These are phyloP conservation scores for Lacerta viridis DNA, from an alignment of 2,797 vertebrate genomes.

Conservation along the genomic window DNA sequence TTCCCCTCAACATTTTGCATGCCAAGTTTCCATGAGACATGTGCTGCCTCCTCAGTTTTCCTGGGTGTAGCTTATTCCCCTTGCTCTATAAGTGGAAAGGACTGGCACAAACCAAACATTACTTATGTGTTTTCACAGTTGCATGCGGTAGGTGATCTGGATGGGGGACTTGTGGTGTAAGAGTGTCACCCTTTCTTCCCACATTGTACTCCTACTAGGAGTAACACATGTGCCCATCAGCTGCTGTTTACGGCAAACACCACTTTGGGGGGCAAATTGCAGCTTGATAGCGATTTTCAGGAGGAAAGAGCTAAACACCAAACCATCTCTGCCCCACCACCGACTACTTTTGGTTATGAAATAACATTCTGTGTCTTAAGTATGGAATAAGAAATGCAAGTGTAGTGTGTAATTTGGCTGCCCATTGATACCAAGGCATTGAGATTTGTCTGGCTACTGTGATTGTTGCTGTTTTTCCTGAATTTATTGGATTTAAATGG, in stretches of 20 bases:
- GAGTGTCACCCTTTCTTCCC: background rate
- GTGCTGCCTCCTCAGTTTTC: background rate
- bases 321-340: background rate
- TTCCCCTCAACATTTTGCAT: background rate
- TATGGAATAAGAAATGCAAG: background rate
- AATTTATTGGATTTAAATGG: too few species aligned
- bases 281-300: background rate
- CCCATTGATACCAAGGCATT: too few species aligned
- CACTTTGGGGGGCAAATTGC: background rate
- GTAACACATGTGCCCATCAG: too few species aligned
- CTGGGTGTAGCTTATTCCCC: background rate
- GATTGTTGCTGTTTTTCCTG: too few species aligned
- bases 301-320: background rate
- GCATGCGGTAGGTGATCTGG: too few species aligned
- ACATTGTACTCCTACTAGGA: background rate
- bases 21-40: background rate
- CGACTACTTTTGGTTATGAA: conserved; percentile 1
- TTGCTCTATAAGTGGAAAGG: background rate
- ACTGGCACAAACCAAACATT: too few species aligned
- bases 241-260: background rate
- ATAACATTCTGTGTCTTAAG: background rate
- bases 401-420: background rate
- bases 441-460: too few species aligned
- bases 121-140: too few species aligned
- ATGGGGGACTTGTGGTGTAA: too few species aligned